Evolutionary conservation across 2,113 vertebrate genomes (phyloP).

Genomic region (Gasterosteus nipponicus): DNA sequence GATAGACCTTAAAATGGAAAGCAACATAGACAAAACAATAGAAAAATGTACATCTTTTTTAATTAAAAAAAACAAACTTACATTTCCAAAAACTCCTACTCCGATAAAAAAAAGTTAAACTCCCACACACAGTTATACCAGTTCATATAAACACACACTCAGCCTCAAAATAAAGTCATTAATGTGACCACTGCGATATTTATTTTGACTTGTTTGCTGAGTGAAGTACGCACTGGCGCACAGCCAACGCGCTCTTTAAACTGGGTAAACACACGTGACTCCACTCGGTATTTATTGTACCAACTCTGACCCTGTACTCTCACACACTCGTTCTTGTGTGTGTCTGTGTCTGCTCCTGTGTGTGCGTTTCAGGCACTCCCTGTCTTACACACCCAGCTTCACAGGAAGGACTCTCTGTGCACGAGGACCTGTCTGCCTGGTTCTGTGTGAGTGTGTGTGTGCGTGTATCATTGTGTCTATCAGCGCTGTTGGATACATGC

Average conservation of each 20-base stretch:
- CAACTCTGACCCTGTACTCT: slow-evolving; percentile 53
- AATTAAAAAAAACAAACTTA: not conserved
- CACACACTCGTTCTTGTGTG: slow-evolving; percentile 61
- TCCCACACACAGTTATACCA: not conserved
- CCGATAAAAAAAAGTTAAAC: not conserved
- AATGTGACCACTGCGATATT: not conserved
- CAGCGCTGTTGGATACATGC: slow-evolving; percentile 36
- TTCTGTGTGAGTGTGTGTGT: slow-evolving; percentile 42
- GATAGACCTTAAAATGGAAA: not conserved
- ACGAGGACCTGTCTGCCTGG: slow-evolving; percentile 69
- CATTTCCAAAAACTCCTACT: not conserved
- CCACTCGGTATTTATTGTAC: slow-evolving; percentile 48
- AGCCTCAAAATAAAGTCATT: not conserved
- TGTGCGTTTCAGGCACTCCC: slow-evolving; percentile 70
- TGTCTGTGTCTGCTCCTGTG: slow-evolving; percentile 22
- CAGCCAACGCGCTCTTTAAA: slow-evolving; percentile 6
- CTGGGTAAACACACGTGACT: slow-evolving; percentile 41
- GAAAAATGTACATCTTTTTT: not conserved
- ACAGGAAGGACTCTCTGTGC: slow-evolving; percentile 40
- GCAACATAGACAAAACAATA: not conserved
- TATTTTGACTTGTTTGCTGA: slow-evolving; percentile 11
- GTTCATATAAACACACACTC: not conserved
- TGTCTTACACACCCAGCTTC: slow-evolving; percentile 59
- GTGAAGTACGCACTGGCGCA: not conserved
- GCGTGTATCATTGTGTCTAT: slow-evolving; percentile 20